Evolutionary conservation across 2,797 vertebrate genomes (phyloP), one percentile per base, ranked within the genome.

Genomic region (Rhyacichthys aspro): DNA sequence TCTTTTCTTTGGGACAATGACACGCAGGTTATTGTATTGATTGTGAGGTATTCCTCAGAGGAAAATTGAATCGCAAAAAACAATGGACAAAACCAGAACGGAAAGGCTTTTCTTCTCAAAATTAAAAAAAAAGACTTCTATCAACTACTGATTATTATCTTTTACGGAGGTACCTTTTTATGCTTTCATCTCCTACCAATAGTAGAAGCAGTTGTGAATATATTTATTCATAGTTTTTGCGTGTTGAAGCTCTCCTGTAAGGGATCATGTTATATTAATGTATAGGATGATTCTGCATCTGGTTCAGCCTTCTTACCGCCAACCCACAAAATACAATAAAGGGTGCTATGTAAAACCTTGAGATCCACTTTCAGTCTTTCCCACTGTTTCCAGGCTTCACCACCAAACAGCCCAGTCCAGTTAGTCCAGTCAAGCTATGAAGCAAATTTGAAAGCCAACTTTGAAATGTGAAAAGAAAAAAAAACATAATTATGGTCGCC

Each of bases 211-310:
- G 89, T 88, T 93, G 91, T 92, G 92, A 92, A 92, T 93, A 92
- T 93, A 93, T 93, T 93, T 93, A 93, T 93, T 93, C 91, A 92
- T 92, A 90, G 89, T 91, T 92, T 92, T 90, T 87, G 87, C 87
- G 90, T 92, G 88, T 90, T 91, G 88, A 89, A 90, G 88, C 90
- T 92, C 84, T 90, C 84, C 86, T 92, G 89, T 91, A 87, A 84
- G 82, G 88, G 89, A 90, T 91, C 89, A 90, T 90, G 90, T 92
- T 90, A 90, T 89, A 90, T 91, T 84, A 88, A 81, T 93, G 91
- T 92, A 91, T 90, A 90, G 85, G 84, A 92, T 88, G 89, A 90
- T 90, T 91, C 90, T 91, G 90, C 89, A 90, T 91, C 89, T 92
- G 89, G 89, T 91, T 92, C 89, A 91, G 89, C 88, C 90, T 91